Base-by-base conservation (phyloP, 2,888 invertebrate species). In the Cerastis leucographa region DNA sequence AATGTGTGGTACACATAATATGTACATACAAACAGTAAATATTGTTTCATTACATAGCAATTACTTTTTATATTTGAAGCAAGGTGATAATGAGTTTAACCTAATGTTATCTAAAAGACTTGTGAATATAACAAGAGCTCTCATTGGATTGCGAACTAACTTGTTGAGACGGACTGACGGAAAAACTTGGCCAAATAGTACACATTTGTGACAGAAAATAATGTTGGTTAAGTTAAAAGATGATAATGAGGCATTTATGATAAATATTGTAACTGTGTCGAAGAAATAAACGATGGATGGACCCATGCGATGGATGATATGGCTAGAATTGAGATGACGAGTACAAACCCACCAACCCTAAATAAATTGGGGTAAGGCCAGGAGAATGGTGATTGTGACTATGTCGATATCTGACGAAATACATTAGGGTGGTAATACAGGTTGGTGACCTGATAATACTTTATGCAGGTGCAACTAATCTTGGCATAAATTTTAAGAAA, bases 181-280 rank as follows among this genome's bases (percentile, higher is more conserved):
- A 22, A 71, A 70, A 59, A 54, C 12, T 61, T 61, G 8, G 25
- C 11, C 71, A 74, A 74, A 74, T 46, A 5, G 12, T 22, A 46
- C 17, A 17, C n/a, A 22, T 51, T 71, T 72, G 11, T 71, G 35
- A 40, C 2, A 7, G 22, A n/a, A 46, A 71, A 72, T 72, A 72
- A n/a, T n/a, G 11, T 29, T 59, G 11, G 8, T 29, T 40, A 9
- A 46, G 17, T 11, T 9, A 35, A 59, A 11, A 19, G 35, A 59
- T 40, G 46, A 22, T 25, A 71, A 40, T 74, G n/a, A 73, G 8
- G n/a, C 5, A 46, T 71, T 17, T 11, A 35, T 42, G 25, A 4
- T 42, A 67, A 17, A 56, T 71, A 35, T 59, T 11, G 11, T 25
- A 8, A 14, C 29, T 25, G 7, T 35, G 3, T 35, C 35, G 3